Evolutionary conservation across 2,113 vertebrate genomes (phyloP).

Genomic region (Neogale vison): DNA sequence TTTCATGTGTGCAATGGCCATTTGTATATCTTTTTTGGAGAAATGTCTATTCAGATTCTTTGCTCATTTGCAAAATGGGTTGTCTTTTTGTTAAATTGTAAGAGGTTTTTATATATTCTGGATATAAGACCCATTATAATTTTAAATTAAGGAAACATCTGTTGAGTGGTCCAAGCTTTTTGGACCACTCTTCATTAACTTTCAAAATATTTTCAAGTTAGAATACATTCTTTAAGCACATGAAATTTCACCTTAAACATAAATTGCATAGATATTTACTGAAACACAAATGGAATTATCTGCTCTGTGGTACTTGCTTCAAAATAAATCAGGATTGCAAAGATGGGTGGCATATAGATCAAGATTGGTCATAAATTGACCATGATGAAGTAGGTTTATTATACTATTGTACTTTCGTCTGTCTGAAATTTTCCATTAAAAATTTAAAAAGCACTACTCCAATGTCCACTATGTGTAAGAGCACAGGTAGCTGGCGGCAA

Average conservation of each 20-base stretch:
- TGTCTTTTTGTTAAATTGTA: background rate
- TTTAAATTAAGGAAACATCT: background rate
- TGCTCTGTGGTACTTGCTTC: background rate
- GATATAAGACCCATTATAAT: background rate
- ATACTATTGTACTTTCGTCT: background rate
- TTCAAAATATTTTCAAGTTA: conserved; percentile 38
- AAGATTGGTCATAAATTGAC: background rate
- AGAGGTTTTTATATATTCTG: background rate
- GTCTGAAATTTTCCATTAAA: background rate
- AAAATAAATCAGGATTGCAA: background rate
- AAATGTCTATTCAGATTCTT: background rate
- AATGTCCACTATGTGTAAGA: background rate
- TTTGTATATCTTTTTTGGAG: background rate
- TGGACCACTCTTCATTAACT: background rate
- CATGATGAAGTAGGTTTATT: background rate
- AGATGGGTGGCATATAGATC: background rate
- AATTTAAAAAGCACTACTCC: background rate
- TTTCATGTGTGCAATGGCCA: background rate
- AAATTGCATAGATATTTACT: background rate
- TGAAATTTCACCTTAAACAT: conserved; percentile 45
- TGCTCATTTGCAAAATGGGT: background rate
- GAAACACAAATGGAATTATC: background rate
- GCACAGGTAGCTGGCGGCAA: background rate
- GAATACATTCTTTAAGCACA: conserved; percentile 10
- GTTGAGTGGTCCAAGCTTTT: background rate